phyloP scores from a whole-genome alignment of 37 sponge, comb jelly and placozoan species.

The Beroe ovata region DNA sequence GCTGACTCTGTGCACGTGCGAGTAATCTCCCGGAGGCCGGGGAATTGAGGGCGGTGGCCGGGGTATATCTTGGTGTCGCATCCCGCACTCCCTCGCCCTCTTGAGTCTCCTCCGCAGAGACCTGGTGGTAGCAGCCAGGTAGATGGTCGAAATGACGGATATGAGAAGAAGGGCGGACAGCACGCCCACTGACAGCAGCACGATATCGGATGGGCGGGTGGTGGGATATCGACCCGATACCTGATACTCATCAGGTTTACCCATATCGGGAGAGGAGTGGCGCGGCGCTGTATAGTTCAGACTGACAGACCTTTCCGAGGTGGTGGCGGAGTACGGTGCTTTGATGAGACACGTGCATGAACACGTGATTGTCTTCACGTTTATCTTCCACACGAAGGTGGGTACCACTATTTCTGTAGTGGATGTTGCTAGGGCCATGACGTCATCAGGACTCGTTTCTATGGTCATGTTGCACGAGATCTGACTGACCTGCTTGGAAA shows the following conservation, averaged over 20 bases:
- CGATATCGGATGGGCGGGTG: background rate
- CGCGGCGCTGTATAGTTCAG: background rate
- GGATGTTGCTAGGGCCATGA: background rate
- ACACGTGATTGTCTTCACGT: conserved; percentile 3
- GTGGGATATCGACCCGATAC: background rate
- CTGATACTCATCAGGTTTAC: background rate
- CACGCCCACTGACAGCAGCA: conserved; percentile 9
- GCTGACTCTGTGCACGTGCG: conserved; percentile 27
- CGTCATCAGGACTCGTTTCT: background rate
- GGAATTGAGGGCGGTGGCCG: background rate
- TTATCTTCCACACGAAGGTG: conserved; percentile 9
- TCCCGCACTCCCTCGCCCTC: background rate
- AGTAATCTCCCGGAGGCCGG: conserved; percentile 6
- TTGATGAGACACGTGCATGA: conserved; percentile 1
- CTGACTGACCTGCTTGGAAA: background rate
- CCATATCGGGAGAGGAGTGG: background rate
- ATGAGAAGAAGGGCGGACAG: conserved; percentile 15
- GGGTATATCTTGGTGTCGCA: background rate
- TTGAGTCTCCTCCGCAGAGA: background rate
- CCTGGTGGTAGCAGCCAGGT: background rate
- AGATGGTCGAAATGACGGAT: conserved; percentile 14
- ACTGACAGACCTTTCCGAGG: background rate
- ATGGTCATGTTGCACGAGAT: conserved; percentile 32
- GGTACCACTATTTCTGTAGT: conserved; percentile 32
- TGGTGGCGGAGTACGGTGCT: background rate